Percentiles rank a stretch among this genome's conserved stretches.
phyloP scores from a whole-genome alignment of 2,888 invertebrate genomes.

The Tenthredo mesomela region DNA sequence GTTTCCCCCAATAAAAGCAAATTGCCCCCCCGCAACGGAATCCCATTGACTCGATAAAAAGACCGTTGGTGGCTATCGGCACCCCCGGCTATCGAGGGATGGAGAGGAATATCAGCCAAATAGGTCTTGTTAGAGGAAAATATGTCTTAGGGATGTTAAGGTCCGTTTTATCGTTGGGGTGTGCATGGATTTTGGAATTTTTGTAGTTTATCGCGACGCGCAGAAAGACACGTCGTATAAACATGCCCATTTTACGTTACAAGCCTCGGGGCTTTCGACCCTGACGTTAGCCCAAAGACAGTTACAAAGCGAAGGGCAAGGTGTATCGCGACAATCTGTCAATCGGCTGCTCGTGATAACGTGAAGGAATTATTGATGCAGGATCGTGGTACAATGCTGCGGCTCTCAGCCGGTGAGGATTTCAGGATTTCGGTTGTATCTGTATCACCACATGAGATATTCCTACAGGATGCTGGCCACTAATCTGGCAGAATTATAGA shows the following conservation, averaged over 20 bases:
- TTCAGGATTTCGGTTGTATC: conserved; percentile 46
- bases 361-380: conserved; percentile 46
- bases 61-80: conserved; percentile 65
- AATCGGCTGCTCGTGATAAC: conserved; percentile 27
- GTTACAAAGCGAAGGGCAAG: not conserved
- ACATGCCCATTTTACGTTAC: not conserved
- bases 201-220: not conserved
- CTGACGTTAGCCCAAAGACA: conserved; percentile 24
- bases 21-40: conserved; percentile 56
- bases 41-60: conserved; percentile 69
- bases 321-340: conserved; percentile 30
- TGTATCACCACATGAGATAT: conserved; percentile 60
- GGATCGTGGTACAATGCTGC: not conserved
- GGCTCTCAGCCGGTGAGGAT: conserved; percentile 1
- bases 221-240: not conserved
- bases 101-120: conserved; percentile 21
- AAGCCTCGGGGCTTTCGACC: conserved; percentile 9
- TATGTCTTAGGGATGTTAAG: conserved; percentile 33
- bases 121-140: conserved; percentile 44
- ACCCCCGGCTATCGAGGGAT: conserved; percentile 46
- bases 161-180: conserved; percentile 46
- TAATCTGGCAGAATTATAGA: conserved; percentile 71
- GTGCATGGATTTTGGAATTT: conserved; percentile 46
- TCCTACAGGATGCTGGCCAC: conserved; percentile 66
- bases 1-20: conserved; percentile 66